phyloP scores from a whole-genome alignment of 2,888 invertebrate species.

The Meliscaeva auricollis region DNA sequence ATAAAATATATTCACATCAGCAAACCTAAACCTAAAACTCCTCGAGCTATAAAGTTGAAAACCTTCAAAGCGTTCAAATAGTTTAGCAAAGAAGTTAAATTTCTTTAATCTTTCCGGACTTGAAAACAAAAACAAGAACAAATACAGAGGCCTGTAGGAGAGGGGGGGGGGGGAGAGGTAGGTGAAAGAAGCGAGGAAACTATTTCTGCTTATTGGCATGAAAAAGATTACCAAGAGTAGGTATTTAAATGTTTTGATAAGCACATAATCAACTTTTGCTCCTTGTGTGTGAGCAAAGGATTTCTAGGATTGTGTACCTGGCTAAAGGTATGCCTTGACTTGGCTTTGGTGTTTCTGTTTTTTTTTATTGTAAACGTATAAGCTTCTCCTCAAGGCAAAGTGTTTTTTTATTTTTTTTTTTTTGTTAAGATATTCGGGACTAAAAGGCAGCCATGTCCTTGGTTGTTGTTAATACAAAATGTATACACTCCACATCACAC shows the following conservation, averaged over 20 bases:
- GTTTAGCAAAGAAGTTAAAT: conserved; percentile 15
- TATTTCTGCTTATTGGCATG: conserved; percentile 71
- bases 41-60: not conserved
- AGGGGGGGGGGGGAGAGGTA: not conserved
- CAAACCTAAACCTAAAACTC: not conserved
- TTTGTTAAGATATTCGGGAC: not conserved
- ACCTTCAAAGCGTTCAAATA: conserved; percentile 1
- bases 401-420: not conserved
- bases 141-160: not conserved
- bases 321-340: not conserved
- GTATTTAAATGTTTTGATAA: conserved; percentile 75
- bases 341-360: conserved; percentile 16
- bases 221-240: conserved; percentile 59
- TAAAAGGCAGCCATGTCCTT: conserved; percentile 26
- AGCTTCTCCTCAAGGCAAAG: conserved; percentile 4
- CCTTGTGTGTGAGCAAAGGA: not conserved
- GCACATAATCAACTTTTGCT: conserved; percentile 73
- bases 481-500: not conserved
- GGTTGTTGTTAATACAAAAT: not conserved
- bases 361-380: not conserved
- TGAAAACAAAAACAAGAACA: conserved; percentile 1
- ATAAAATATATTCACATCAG: too few relatives aligned
- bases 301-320: not conserved
- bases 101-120: conserved; percentile 33
- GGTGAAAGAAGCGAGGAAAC: conserved; percentile 32